phyloP scores from a whole-genome alignment of 2,797 vertebrate species.

The Kryptopterus vitreolus region DNA sequence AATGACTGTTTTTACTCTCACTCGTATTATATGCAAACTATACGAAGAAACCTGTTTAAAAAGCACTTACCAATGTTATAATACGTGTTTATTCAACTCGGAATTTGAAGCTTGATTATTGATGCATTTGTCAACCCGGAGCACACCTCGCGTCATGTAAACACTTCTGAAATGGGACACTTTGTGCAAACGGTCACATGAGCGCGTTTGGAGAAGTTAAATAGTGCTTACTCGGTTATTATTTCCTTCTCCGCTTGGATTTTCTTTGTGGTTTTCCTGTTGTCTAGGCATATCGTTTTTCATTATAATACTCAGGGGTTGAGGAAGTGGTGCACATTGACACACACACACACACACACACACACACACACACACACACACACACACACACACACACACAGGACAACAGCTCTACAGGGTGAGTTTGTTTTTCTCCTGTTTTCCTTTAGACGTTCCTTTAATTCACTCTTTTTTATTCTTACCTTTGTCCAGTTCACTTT shows the following conservation, averaged over 20 bases:
- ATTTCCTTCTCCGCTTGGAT: not conserved
- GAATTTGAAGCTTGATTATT: not conserved
- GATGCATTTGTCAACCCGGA: not conserved
- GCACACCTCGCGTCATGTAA: not conserved
- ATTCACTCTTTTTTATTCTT: not conserved
- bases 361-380: not conserved
- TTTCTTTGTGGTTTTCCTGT: not conserved
- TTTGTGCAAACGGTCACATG: not conserved
- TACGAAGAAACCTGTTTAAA: too few species aligned
- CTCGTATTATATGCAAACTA: too few species aligned
- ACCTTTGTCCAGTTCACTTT: not conserved
- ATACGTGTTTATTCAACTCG: too few species aligned
- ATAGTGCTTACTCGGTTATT: not conserved
- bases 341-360: not conserved
- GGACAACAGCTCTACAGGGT: not conserved
- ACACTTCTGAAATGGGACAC: not conserved
- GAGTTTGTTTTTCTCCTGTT: not conserved
- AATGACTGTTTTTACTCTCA: too few species aligned
- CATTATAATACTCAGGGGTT: not conserved
- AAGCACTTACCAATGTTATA: too few species aligned
- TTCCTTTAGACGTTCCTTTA: not conserved
- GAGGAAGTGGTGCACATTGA: not conserved
- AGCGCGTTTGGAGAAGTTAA: not conserved
- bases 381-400: not conserved
- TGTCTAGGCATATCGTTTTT: not conserved